Percentiles rank a stretch among this genome's conserved stretches.
These are phyloP conservation scores for Chrysocyon brachyurus DNA, from an alignment of 2,797 vertebrate species.

Conservation along the genomic window DNA sequence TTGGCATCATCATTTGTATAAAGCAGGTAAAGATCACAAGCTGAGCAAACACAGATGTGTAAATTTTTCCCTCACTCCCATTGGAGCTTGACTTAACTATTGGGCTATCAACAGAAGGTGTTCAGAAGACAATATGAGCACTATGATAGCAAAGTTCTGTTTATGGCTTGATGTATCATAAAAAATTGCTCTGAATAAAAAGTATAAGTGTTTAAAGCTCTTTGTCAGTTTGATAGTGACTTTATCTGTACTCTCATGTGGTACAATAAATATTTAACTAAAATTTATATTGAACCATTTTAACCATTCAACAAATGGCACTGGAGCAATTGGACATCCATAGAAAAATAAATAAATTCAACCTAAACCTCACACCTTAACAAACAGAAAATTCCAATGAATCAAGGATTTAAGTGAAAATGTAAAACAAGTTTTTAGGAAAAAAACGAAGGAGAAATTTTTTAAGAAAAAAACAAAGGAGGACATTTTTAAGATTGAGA, in stretches of 20 bases:
- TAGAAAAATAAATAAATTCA: neutral
- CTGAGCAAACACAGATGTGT: conserved; percentile 64
- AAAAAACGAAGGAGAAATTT: neutral
- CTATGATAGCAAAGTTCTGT: neutral
- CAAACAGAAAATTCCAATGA: neutral
- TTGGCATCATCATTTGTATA: conserved; percentile 20
- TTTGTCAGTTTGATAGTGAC: conserved; percentile 13
- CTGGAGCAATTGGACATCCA: neutral
- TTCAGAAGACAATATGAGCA: neutral
- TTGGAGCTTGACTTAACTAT: neutral
- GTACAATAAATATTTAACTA: neutral
- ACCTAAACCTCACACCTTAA: neutral
- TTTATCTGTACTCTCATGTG: neutral
- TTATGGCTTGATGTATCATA: neutral
- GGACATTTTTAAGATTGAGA: neutral
- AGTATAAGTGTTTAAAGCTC: neutral
- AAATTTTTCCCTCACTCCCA: neutral
- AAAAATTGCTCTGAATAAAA: conserved; percentile 1
- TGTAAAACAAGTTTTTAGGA: neutral
- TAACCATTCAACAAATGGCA: neutral
- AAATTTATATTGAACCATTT: neutral
- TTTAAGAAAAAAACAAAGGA: neutral
- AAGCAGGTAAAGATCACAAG: conserved; percentile 63
- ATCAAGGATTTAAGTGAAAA: neutral
- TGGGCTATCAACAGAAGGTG: neutral